phyloP scores from a whole-genome alignment of 2,888 invertebrate genomes.

The Pyrrhia umbra region DNA sequence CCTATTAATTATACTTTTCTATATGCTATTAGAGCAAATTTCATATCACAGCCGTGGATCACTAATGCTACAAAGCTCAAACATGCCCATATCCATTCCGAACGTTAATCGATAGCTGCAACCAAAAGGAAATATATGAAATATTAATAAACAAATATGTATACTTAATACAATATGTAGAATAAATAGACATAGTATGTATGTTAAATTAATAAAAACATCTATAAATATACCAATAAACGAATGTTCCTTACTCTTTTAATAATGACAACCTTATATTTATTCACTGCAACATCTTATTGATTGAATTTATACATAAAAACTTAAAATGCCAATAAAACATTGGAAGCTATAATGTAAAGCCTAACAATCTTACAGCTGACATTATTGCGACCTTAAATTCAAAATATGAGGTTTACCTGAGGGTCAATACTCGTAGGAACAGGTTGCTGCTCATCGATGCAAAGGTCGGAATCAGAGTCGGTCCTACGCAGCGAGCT shows the following conservation, averaged over 20 bases:
- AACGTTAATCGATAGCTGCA: constrained; percentile 89
- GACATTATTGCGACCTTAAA: neutral
- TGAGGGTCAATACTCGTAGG: constrained; percentile 86
- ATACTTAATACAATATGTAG: constrained; percentile 44
- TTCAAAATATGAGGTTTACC: constrained; percentile 69
- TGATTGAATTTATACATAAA: neutral
- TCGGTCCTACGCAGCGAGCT: constrained; percentile 92
- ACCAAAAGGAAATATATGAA: constrained; percentile 80
- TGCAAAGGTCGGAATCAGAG: constrained; percentile 97
- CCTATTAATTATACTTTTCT: constrained; percentile 76
- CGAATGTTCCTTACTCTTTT: constrained; percentile 6
- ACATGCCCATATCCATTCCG: constrained; percentile 90
- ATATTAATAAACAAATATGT: constrained; percentile 61
- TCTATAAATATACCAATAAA: constrained; percentile 6
- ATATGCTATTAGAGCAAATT: constrained; percentile 79
- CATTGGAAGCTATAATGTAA: constrained; percentile 33
- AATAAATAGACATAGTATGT: constrained; percentile 35
- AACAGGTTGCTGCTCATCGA: constrained; percentile 91
- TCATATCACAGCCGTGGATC: constrained; percentile 87
- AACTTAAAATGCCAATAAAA: constrained; percentile 33
- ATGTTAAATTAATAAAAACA: constrained; percentile 14
- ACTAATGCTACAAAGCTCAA: constrained; percentile 85
- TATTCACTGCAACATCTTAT: constrained; percentile 11
- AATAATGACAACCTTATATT: neutral
- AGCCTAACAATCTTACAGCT: constrained; percentile 27